These are phyloP conservation scores for Sphaeramia orbicularis DNA, from an alignment of 2,797 vertebrate species.

Conservation along the genomic window DNA sequence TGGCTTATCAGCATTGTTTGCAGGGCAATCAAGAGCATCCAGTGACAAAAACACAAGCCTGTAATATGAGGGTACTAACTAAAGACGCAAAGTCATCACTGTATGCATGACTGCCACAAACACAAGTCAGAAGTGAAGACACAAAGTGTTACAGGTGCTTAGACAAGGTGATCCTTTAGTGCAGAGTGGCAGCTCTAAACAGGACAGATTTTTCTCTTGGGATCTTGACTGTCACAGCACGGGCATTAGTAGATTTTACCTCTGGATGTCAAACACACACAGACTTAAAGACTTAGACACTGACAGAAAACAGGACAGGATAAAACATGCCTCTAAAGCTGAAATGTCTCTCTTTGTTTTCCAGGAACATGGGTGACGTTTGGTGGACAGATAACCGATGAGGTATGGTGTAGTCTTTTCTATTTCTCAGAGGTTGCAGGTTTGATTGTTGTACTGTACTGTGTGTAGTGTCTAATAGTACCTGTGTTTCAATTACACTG, in stretches of 20 bases:
- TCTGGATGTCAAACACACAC: slow-evolving; percentile 35
- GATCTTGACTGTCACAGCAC: slow-evolving; percentile 38
- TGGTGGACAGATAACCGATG: slow-evolving; percentile 96
- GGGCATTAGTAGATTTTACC: slow-evolving; percentile 51
- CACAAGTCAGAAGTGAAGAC: slow-evolving; percentile 18
- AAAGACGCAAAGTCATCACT: slow-evolving; percentile 18
- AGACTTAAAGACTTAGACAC: slow-evolving; percentile 29
- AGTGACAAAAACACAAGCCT: background rate
- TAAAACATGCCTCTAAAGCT: slow-evolving; percentile 28
- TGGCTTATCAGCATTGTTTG: slow-evolving; percentile 29
- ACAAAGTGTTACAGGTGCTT: slow-evolving; percentile 10
- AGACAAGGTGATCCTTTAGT: slow-evolving; percentile 35
- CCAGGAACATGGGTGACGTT: slow-evolving; percentile 98
- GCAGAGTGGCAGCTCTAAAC: slow-evolving; percentile 27
- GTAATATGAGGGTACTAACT: background rate
- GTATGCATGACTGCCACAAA: slow-evolving; percentile 10
- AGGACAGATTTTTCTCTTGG: slow-evolving; percentile 39
- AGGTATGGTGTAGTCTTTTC: slow-evolving; percentile 83
- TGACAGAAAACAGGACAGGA: slow-evolving; percentile 21
- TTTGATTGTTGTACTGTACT: too few species aligned
- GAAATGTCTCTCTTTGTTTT: slow-evolving; percentile 46
- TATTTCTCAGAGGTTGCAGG: background rate
- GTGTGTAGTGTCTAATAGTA: too few species aligned
- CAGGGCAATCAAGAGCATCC: slow-evolving; percentile 17
- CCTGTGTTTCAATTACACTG: too few species aligned